These are phyloP conservation scores for Notocelia uddmanniana DNA, from an alignment of 2,888 invertebrate species.

Conservation along the genomic window DNA sequence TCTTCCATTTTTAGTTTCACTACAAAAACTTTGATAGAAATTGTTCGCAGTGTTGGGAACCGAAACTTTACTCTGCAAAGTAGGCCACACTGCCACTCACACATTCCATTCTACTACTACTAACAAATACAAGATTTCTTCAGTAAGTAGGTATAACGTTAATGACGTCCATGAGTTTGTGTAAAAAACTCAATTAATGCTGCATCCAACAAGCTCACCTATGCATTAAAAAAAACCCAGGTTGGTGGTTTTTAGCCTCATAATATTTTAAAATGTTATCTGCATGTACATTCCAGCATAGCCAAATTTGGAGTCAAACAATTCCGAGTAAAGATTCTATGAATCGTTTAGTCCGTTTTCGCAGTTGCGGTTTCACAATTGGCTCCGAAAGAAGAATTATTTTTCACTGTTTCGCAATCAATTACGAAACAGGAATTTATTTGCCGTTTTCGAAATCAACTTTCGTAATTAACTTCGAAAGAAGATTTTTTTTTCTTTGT, in stretches of 20 bases:
- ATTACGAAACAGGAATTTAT: no score
- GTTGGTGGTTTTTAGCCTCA: no score
- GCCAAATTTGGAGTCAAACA: not conserved
- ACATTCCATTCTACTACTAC: not conserved
- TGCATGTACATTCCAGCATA: not conserved
- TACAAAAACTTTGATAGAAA: conserved; percentile 4
- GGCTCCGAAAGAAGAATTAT: no score
- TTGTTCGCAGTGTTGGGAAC: conserved; percentile 15
- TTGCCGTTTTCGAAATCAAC: no score
- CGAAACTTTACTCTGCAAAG: conserved; percentile 20
- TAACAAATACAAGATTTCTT: conserved; percentile 7
- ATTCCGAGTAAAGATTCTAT: not conserved
- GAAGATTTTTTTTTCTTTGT: no score
- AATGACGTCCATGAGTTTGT: not conserved
- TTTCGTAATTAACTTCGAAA: no score
- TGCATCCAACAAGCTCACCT: no score
- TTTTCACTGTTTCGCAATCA: no score
- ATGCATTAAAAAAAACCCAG: no score
- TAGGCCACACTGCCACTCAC: conserved; percentile 26
- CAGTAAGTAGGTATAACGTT: not conserved
- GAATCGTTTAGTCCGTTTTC: no score
- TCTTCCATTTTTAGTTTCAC: conserved; percentile 9
- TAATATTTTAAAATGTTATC: no score
- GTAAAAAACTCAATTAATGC: not conserved
- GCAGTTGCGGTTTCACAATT: no score